Evolutionary conservation across 2,797 vertebrate species (phyloP).

Genomic region (Hemitrygon akajei): DNA sequence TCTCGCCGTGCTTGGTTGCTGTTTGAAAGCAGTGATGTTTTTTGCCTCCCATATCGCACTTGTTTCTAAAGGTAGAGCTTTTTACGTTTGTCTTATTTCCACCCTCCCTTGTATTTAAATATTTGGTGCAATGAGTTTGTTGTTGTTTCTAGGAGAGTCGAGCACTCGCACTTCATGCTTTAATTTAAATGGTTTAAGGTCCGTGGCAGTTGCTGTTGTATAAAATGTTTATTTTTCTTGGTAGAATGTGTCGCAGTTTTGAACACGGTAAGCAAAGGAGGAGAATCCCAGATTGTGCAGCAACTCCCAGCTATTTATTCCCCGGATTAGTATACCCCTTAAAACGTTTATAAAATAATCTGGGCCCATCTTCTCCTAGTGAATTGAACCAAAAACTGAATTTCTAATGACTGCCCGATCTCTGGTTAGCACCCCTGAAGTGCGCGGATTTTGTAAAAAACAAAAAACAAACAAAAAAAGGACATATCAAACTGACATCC

Average conservation of each 20-base stretch:
- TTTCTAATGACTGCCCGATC: constrained; percentile 28
- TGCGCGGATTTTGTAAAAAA: constrained; percentile 37
- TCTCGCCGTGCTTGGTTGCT: constrained; percentile 19
- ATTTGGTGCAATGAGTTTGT: constrained; percentile 35
- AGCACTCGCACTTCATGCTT: constrained; percentile 36
- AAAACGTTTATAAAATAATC: constrained; percentile 14
- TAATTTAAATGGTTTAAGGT: constrained; percentile 27
- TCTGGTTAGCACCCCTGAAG: constrained; percentile 35
- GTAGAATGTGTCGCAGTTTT: constrained; percentile 35
- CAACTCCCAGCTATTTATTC: background rate
- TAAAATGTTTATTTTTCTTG: constrained; percentile 34
- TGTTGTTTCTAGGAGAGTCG: constrained; percentile 25
- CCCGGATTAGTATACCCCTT: background rate
- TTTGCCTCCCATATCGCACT: constrained; percentile 68
- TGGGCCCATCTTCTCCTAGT: constrained; percentile 19
- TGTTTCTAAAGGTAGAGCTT: constrained; percentile 55
- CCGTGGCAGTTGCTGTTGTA: constrained; percentile 33
- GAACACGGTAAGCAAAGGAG: constrained; percentile 32
- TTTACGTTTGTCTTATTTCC: constrained; percentile 59
- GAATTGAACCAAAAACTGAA: constrained; percentile 38
- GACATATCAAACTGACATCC: constrained; percentile 76
- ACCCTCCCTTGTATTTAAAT: background rate
- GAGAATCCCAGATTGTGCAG: constrained; percentile 27
- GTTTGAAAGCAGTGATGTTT: constrained; percentile 59
- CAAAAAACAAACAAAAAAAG: constrained; percentile 44